These are phyloP conservation scores for Taenaris catops DNA, from an alignment of 2,888 invertebrate species.

Conservation along the genomic window DNA sequence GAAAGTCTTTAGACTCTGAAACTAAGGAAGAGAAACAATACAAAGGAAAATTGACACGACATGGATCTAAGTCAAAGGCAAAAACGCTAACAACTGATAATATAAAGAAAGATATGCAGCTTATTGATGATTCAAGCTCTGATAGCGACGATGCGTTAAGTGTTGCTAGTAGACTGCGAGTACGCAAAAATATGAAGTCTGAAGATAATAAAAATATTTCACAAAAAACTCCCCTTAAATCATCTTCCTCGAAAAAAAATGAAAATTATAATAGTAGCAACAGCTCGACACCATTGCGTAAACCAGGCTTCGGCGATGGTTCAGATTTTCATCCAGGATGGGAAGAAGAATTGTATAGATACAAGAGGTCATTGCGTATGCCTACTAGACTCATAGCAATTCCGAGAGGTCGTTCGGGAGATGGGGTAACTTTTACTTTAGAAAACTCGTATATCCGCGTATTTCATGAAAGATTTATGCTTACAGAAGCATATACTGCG, in stretches of 20 bases:
- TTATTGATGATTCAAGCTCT: constrained; percentile 49
- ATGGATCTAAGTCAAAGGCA: constrained; percentile 43
- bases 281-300: constrained; percentile 58
- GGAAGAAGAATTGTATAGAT: constrained; percentile 91
- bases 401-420: constrained; percentile 82
- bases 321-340: constrained; percentile 88
- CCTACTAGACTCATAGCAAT: constrained; percentile 90
- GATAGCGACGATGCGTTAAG: constrained; percentile 60
- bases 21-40: constrained; percentile 47
- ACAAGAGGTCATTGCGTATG: constrained; percentile 90
- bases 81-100: constrained; percentile 48
- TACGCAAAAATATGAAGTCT: constrained; percentile 70
- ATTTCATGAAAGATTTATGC: too few species aligned
- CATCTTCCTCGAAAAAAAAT: constrained; percentile 51
- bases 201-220: constrained; percentile 49
- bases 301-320: constrained; percentile 84
- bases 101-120: constrained; percentile 48
- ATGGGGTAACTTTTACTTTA: too few species aligned
- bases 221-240: constrained; percentile 51
- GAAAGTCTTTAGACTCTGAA: constrained; percentile 53
- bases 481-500: too few species aligned
- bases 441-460: too few species aligned
- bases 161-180: constrained; percentile 61
- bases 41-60: constrained; percentile 47
- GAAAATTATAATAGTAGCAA: constrained; percentile 49